Base-by-base conservation (phyloP, 2,888 invertebrate genomes). In the Lymantria dispar region DNA sequence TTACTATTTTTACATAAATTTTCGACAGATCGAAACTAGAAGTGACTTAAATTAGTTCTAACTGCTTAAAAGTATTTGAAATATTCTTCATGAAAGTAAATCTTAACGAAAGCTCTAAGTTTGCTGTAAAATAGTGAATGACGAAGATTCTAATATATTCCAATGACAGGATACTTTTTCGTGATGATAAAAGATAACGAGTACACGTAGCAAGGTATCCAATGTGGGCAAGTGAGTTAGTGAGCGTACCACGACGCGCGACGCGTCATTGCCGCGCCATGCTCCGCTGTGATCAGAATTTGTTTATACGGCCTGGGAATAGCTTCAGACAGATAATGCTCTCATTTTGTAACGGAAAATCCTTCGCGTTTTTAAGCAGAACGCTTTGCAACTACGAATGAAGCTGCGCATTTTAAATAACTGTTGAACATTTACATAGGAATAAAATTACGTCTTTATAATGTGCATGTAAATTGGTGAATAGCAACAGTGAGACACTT, bases 271-370 rank as follows among this genome's bases (percentile, higher is more conserved):
- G 58, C 54, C 69, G 72, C 71, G 38, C 64, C 69, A 65, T 70
- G 73, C 72, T 70, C 57, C 61, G 76, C 73, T 88, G 89, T 88
- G 88, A 88, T 81, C 83, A 82, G 89, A 89, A 89, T 89, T 86
- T 78, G 81, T 87, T 82, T 85, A 85, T 76, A 73, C 61, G 70
- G 86, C 82, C 85, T 86, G 87, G 83, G 87, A 88, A 86, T 83
- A 86, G 82, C 79, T 33, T 78, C 68, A 76, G 70, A 67, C 72
- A 74, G 80, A 79, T 78, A 78, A 78, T 84, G 84, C 85, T 86
- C 85, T 85, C 79, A 79, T 83, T 87, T 74, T 69, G 70, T 74
- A 74, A 82, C 80, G 85, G 85, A 85, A 86, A 87, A 84, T 75
- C 85, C 83, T 85, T 76, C 77, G 80, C 83, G 80, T 85, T 87